A percentile compares a stretch with the other conserved stretches of the same genome.
phyloP scores from a whole-genome alignment of 2,888 invertebrate genomes.

The Xestia sexstrigata region DNA sequence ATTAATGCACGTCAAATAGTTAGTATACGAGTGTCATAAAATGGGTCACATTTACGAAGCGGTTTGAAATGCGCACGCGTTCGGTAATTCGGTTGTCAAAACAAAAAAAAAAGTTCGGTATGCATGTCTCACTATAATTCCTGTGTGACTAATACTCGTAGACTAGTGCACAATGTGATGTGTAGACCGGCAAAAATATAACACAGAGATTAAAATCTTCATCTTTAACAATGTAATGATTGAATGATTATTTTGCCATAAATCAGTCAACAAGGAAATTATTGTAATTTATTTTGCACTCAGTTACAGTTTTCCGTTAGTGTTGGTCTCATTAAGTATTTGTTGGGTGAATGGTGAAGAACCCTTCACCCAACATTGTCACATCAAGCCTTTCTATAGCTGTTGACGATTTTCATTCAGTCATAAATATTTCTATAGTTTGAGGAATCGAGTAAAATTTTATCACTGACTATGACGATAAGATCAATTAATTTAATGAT shows the following conservation, averaged over 20 bases:
- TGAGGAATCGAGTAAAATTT: not conserved
- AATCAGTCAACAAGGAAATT: constrained; percentile 41
- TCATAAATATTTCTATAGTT: not conserved
- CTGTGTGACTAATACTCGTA: constrained; percentile 48
- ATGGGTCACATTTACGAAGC: constrained; percentile 41
- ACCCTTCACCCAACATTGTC: too few species aligned
- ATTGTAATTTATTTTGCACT: constrained; percentile 19
- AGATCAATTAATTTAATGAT: not conserved
- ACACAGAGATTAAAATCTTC: constrained; percentile 49
- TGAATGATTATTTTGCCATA: constrained; percentile 33
- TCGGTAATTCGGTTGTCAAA: constrained; percentile 28
- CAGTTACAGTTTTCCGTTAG: not conserved
- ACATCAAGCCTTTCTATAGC: too few species aligned
- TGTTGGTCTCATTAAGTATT: not conserved
- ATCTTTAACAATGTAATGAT: constrained; percentile 34
- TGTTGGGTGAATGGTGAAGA: too few species aligned
- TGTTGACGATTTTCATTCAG: not conserved
- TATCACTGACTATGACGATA: not conserved
- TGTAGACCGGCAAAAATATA: constrained; percentile 60
- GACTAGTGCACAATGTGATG: constrained; percentile 45
- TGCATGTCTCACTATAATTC: constrained; percentile 40
- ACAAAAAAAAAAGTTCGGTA: constrained; percentile 50
- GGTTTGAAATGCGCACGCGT: constrained; percentile 33
- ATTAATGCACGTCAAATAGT: constrained; percentile 35
- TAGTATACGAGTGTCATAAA: constrained; percentile 40